Conservation (phyloP, 2,113 vertebrate genomes). For the Tychaedon coryphoeus region DNA sequence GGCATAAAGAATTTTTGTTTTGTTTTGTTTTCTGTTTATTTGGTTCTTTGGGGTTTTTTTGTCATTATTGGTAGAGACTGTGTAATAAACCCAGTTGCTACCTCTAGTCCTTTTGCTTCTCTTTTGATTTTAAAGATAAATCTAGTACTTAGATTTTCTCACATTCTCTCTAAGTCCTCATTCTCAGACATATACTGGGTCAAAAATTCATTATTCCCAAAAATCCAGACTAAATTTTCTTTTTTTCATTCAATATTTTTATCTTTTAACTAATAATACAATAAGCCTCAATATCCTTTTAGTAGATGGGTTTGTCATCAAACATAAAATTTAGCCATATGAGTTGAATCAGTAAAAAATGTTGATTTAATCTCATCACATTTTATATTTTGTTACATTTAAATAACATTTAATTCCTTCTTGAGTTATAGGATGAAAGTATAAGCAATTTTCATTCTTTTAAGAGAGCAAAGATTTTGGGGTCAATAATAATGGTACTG, state of each 20-base stretch:
- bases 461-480: background rate
- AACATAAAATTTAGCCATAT: background rate
- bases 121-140: background rate
- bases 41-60: too few species aligned
- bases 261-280: background rate
- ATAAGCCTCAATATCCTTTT: background rate
- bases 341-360: background rate
- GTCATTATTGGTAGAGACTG: background rate
- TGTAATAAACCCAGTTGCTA: background rate
- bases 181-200: background rate
- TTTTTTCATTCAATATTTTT: background rate
- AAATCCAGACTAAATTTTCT: background rate
- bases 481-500: background rate
- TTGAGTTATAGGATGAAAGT: background rate
- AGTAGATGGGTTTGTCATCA: background rate
- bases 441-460: background rate
- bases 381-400: background rate
- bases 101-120: background rate
- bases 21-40: too few species aligned
- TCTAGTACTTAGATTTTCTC: background rate
- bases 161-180: background rate
- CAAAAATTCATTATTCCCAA: background rate
- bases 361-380: background rate
- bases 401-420: background rate
- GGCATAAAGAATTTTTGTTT: background rate